phyloP scores from a whole-genome alignment of 2,113 vertebrate genomes.

The Pterophyllum scalare region DNA sequence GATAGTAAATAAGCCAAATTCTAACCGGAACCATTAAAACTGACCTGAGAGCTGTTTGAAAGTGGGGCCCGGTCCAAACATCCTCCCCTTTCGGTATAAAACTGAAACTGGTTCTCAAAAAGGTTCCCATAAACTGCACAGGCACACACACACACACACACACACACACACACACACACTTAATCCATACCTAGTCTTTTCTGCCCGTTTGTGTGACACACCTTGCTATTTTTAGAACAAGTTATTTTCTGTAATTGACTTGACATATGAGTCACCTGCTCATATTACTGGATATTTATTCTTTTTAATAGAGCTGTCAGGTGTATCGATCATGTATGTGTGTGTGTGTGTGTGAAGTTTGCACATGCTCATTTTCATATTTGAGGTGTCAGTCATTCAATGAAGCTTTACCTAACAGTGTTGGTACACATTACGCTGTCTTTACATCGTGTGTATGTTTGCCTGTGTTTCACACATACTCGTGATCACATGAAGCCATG shows the following conservation, averaged over 20 bases:
- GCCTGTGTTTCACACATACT: background rate
- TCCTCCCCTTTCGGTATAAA: background rate
- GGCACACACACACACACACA: background rate
- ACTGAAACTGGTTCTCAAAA: background rate
- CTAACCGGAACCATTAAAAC: background rate
- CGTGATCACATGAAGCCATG: background rate
- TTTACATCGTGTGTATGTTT: background rate
- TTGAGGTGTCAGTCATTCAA: background rate
- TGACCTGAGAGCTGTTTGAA: background rate
- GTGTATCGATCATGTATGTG: background rate
- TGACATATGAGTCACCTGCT: slow-evolving; percentile 18
- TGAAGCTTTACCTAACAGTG: background rate
- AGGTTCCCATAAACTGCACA: background rate
- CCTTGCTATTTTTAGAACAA: slow-evolving; percentile 23
- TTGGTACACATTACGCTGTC: background rate
- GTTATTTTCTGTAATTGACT: slow-evolving; percentile 11
- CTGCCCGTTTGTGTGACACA: background rate
- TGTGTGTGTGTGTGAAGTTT: background rate
- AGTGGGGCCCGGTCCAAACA: background rate
- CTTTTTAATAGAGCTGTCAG: slow-evolving; percentile 16
- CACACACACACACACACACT: background rate
- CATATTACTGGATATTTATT: background rate
- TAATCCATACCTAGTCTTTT: slow-evolving; percentile 5
- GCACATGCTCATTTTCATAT: background rate
- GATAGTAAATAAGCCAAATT: background rate